Evolutionary conservation across 2,888 invertebrate species (phyloP).

Genomic region (Lasioglossum morio): DNA sequence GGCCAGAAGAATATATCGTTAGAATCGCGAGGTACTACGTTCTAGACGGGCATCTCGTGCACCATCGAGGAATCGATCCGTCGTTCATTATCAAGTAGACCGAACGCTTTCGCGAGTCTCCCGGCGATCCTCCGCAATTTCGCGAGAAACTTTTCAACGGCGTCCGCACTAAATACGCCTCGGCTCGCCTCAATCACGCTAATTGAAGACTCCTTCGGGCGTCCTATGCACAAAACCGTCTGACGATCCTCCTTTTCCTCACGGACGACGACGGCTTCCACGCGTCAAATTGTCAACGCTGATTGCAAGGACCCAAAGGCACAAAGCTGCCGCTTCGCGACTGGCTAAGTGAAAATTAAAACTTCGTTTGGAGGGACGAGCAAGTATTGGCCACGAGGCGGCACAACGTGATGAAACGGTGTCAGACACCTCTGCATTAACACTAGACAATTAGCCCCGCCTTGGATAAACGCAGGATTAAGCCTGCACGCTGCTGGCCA

Average conservation of each 20-base stretch:
- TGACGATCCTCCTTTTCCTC: conserved; percentile 12
- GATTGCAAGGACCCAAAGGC: conserved; percentile 53
- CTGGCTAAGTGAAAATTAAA: conserved; percentile 65
- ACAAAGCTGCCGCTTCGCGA: conserved; percentile 23
- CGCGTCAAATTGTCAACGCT: conserved; percentile 59
- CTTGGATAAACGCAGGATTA: conserved; percentile 44
- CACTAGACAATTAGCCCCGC: conserved; percentile 44
- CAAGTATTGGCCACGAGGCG: conserved; percentile 37
- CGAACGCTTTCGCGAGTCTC: conserved; percentile 28
- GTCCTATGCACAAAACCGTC: conserved; percentile 47
- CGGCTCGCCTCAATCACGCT: conserved; percentile 63
- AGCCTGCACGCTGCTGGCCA: conserved; percentile 5
- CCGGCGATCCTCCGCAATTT: conserved; percentile 30
- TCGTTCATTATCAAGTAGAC: conserved; percentile 40
- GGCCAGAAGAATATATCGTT: conserved; percentile 44
- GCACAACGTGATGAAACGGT: conserved; percentile 43
- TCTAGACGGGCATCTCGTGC: conserved; percentile 14
- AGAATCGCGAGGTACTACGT: conserved; percentile 7
- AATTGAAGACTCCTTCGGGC: conserved; percentile 58
- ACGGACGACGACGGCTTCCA: background rate
- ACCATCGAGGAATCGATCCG: conserved; percentile 47
- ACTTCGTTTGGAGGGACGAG: conserved; percentile 56
- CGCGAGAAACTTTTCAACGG: conserved; percentile 39
- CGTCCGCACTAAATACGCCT: conserved; percentile 48
- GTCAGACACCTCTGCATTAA: conserved; percentile 43